Percentiles rank a stretch among this genome's conserved stretches.
phyloP scores from a whole-genome alignment of 2,888 invertebrate genomes.

The Dasypolia templi region DNA sequence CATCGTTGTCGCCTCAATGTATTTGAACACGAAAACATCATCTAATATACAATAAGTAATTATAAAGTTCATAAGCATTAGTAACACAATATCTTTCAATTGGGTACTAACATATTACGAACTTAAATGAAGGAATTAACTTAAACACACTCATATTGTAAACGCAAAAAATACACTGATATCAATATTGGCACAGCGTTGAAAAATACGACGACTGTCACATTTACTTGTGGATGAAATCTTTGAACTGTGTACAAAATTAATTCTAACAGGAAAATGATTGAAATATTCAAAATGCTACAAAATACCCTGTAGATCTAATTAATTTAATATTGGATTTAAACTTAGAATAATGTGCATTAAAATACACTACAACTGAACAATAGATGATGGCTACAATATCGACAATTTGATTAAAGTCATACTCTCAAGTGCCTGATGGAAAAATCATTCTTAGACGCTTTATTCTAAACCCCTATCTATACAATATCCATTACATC shows the following conservation, averaged over 20 bases:
- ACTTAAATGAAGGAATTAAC: slow-evolving; percentile 67
- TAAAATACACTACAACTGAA: slow-evolving; percentile 60
- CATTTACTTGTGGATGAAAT: slow-evolving; percentile 37
- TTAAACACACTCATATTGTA: slow-evolving; percentile 65
- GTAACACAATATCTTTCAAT: slow-evolving; percentile 82
- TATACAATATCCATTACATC: slow-evolving; percentile 67
- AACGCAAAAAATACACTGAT: slow-evolving; percentile 60
- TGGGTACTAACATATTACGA: slow-evolving; percentile 71
- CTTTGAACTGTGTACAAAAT: slow-evolving; percentile 58
- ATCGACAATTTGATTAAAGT: slow-evolving; percentile 52
- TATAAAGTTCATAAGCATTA: slow-evolving; percentile 81
- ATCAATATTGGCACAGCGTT: slow-evolving; percentile 68
- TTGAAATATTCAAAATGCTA: slow-evolving; percentile 73
- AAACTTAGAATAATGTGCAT: slow-evolving; percentile 58
- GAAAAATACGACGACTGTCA: slow-evolving; percentile 56
- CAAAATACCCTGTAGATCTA: slow-evolving; percentile 80
- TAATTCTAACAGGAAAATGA: slow-evolving; percentile 52
- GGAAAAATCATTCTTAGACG: slow-evolving; percentile 56
- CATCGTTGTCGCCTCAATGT: slow-evolving; percentile 58
- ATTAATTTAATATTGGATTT: slow-evolving; percentile 68
- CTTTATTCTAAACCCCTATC: slow-evolving; percentile 61
- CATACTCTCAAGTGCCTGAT: slow-evolving; percentile 60
- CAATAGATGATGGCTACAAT: slow-evolving; percentile 52
- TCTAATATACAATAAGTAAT: slow-evolving; percentile 75
- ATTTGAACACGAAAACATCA: slow-evolving; percentile 68